Base-by-base conservation (phyloP, 2,113 vertebrate genomes). In the Cyanistes caeruleus region DNA sequence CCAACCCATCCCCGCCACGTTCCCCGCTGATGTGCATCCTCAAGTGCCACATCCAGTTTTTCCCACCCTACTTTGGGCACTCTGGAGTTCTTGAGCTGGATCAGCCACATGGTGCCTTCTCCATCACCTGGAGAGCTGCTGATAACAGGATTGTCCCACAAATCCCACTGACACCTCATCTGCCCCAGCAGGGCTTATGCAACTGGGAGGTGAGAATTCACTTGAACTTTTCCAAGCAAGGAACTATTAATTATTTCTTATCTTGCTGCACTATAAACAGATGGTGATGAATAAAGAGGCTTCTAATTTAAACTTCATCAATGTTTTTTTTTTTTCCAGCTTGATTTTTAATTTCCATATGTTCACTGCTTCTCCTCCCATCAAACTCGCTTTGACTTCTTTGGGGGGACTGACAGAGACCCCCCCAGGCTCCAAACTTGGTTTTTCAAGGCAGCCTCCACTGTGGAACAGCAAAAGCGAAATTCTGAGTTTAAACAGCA, bases 171-270 rank as follows among this genome's bases (percentile, higher is more conserved):
- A 52, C 56, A 65, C 63, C 35, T 73, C 69, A 6, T 5, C 70
- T 53, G 17, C 69, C 41, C 73, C 76, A 44, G 15, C 59, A 89
- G 69, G n/a, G 51, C 60, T 90, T 55, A 72, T 19, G 56, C 68
- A 94, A 80, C 15, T 10, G 60, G 78, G 92, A 94, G 82, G 89
- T 87, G 89, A 96, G 82, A 96, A 94, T 95, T 90, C 73, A 68
- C 72, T 75, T 91, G 94, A 91, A 89, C 87, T 93, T 92, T 89
- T 56, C 33, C 73, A 80, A 85, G 77, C 84, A 95, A 91, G 62
- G 80, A 92, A 33, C 62, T 95, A 96, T 94, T 97, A 96, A 97
- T 97, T 95, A 93, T 93, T 93, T 93, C 79, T 96, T 92, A 92
- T 97, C 91, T 96, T 94, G n/a, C 78, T 86, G 55, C 72, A 53